Evolutionary conservation across 2,113 vertebrate genomes (phyloP).

Genomic region (Syngnathoides biaculeatus): DNA sequence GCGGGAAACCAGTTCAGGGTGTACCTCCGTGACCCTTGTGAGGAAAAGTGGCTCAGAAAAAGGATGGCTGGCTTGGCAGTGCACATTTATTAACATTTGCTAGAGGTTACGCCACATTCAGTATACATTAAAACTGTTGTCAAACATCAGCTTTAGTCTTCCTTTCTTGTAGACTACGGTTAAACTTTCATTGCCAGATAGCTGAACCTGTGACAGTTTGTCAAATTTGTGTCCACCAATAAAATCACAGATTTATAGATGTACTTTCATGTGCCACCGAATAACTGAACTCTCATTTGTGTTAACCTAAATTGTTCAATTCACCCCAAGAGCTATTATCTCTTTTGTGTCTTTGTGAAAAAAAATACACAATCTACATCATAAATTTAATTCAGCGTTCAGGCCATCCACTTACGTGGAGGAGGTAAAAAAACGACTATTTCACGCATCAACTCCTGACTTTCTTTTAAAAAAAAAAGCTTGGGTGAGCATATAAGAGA

Average conservation of each 20-base stretch:
- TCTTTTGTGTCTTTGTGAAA: conserved; percentile 1
- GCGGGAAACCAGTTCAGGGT: too few species aligned
- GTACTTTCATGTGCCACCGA: not conserved
- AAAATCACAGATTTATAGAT: conserved; percentile 1
- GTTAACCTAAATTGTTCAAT: not conserved
- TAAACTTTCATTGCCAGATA: conserved; percentile 20
- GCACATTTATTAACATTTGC: too few species aligned
- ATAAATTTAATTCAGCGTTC: conserved; percentile 41
- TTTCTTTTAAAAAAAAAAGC: conserved; percentile 39
- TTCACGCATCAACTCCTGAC: conserved; percentile 48
- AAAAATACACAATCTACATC: conserved; percentile 10
- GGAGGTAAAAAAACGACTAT: conserved; percentile 35
- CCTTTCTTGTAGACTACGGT: conserved; percentile 1
- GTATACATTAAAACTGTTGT: too few species aligned
- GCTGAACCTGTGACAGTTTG: conserved; percentile 5
- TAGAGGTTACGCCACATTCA: too few species aligned
- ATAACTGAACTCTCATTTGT: not conserved
- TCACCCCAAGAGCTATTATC: not conserved
- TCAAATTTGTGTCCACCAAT: conserved; percentile 8
- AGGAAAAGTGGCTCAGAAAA: too few species aligned
- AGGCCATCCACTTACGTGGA: conserved; percentile 27
- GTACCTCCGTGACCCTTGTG: too few species aligned
- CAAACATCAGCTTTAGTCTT: not conserved
- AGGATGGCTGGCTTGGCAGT: too few species aligned
- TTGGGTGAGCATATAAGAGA: conserved; percentile 16